A percentile compares a stretch with the other conserved stretches of the same genome.
Evolutionary conservation across 2,113 vertebrate species (phyloP).

Genomic region (Gila orcuttii): DNA sequence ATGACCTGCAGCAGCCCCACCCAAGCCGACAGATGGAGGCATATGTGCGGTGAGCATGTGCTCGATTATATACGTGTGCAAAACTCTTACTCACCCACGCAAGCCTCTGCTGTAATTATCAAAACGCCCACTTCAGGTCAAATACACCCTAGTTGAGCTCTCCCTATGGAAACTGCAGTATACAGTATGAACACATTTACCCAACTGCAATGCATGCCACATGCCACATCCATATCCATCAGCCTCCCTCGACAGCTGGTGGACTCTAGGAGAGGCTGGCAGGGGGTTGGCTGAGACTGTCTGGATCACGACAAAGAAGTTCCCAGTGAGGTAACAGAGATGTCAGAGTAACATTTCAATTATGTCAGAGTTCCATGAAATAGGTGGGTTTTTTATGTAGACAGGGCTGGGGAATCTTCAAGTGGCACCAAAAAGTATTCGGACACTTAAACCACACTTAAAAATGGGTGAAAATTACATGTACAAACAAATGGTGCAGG

Average conservation of each 20-base stretch:
- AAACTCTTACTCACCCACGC: conserved; percentile 11
- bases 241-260: conserved; percentile 56
- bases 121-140: conserved; percentile 46
- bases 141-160: conserved; percentile 35
- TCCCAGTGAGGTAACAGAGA: conserved; percentile 72
- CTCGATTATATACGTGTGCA: conserved; percentile 18
- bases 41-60: not conserved
- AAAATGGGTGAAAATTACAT: not conserved
- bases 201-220: conserved; percentile 42
- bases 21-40: conserved; percentile 34
- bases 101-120: conserved; percentile 29
- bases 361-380: conserved; percentile 47
- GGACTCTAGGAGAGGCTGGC: conserved; percentile 48
- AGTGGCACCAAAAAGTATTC: not conserved
- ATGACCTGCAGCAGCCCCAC: conserved; percentile 68
- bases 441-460: not conserved
- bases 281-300: conserved; percentile 56
- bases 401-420: not conserved
- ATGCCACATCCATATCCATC: conserved; percentile 35
- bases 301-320: conserved; percentile 65
- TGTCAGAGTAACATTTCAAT: conserved; percentile 62
- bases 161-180: conserved; percentile 35
- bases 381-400: conserved; percentile 32
- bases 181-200: conserved; percentile 32
- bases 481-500: too few relatives aligned